These are phyloP conservation scores for Lucifuga dentata DNA, from an alignment of 2,113 vertebrate species.

Conservation along the genomic window DNA sequence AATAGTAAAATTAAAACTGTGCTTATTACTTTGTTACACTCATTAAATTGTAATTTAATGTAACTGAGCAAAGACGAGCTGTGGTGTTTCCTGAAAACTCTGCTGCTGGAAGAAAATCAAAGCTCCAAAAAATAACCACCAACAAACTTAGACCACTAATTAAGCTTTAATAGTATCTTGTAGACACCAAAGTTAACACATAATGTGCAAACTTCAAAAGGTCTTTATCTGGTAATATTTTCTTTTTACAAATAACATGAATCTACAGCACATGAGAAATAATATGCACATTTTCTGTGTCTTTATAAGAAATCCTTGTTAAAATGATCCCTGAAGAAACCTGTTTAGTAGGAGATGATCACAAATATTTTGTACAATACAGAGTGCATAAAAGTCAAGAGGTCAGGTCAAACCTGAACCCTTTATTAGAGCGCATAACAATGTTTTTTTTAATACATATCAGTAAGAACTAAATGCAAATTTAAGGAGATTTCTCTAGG, in stretches of 20 bases:
- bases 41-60: too few relatives aligned
- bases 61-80: not conserved
- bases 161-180: not conserved
- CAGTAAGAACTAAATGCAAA: conserved; percentile 22
- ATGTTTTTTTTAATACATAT: conserved; percentile 5
- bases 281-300: too few relatives aligned
- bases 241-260: not conserved
- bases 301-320: too few relatives aligned
- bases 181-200: not conserved
- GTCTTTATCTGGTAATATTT: too few relatives aligned
- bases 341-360: not conserved
- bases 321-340: not conserved
- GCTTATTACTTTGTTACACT: too few relatives aligned
- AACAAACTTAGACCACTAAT: conserved; percentile 25
- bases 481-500: conserved; percentile 35
- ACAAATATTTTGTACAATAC: conserved; percentile 4
- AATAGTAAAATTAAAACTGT: not conserved
- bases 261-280: too few relatives aligned
- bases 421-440: not conserved
- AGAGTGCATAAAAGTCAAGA: not conserved
- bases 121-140: not conserved
- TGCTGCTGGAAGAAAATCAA: not conserved
- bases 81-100: not conserved
- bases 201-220: not conserved
- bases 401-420: not conserved